Conservation (phyloP, 2,888 invertebrate species). For the Ecliptopera silaceata region DNA sequence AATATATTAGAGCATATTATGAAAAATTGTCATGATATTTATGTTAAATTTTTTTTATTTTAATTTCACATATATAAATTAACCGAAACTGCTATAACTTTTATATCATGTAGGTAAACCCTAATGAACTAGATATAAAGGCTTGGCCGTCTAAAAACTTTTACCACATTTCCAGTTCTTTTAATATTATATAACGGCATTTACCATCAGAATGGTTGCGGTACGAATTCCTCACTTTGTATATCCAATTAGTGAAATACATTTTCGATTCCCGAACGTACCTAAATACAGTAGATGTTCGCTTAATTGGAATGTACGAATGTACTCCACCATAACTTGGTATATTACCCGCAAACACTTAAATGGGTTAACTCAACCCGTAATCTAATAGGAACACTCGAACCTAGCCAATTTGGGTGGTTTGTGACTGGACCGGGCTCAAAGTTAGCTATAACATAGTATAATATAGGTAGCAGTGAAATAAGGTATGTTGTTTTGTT, state of each 20-base stretch:
- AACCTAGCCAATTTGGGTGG: conserved; percentile 28
- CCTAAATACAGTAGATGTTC: conserved; percentile 5
- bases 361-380: conserved; percentile 29
- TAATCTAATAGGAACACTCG: conserved; percentile 30
- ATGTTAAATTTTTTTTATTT: too few relatives aligned
- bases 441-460: not conserved
- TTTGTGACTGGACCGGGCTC: conserved; percentile 15
- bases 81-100: too few relatives aligned
- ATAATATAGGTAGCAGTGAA: not conserved
- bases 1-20: too few relatives aligned
- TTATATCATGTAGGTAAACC: too few relatives aligned
- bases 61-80: too few relatives aligned
- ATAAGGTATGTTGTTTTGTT: too few relatives aligned
- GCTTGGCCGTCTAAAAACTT: too few relatives aligned
- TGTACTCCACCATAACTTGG: conserved; percentile 10
- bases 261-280: conserved; percentile 1
- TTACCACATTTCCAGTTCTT: too few relatives aligned
- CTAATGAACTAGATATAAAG: too few relatives aligned
- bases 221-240: not conserved
- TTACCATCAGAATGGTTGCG: too few relatives aligned
- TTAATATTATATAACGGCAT: too few relatives aligned
- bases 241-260: conserved; percentile 4
- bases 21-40: too few relatives aligned
- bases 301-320: conserved; percentile 21
- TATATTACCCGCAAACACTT: conserved; percentile 21